Evolutionary conservation across 2,113 vertebrate genomes (phyloP), one percentile per base, ranked within the genome.

Genomic region (Corydoras maculifer): DNA sequence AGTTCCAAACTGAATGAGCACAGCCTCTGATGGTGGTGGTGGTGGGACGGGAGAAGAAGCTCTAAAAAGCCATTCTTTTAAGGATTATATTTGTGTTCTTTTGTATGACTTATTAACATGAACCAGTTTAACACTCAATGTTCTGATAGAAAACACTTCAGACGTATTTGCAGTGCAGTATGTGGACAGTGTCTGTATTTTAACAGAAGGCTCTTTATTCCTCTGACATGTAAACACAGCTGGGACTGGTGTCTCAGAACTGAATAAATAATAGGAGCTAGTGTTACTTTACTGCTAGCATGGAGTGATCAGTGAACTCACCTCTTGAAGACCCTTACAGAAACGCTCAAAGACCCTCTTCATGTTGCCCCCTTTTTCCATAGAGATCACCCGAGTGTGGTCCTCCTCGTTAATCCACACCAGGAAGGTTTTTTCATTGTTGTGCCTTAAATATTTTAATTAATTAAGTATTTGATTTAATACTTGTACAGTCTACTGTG

Each of bases 301-400:
- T 59, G 8, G 32, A 14, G 70, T 57, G 35, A 57, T 29, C 50
- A 49, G 58, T 61, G 71, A 70, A 54, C 48, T 58, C 68, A 89
- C 89, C 91, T 98, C 94, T 82, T 94, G 94, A 62, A 98, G 90
- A 50, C 96, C 96, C 50, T 72, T 88, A 78, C 95, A 98, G 90
- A 98, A 98, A 70, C 94, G 87, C 61, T 98, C 96, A 73, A 98
- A 98, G 65, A 98, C 96, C 3, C 91, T 91, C 85, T 93, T 97
- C 96, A 98, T 98, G 87, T 98, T 98, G 65, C 96, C 96, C 55
- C 89, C 89, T 69, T 90, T 90, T 82, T 90, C 89, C 89, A 90
- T 90, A 65, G 89, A 90, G 80, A 90, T 90, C 71, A 90, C 89
- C 63, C 89, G 81, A 77, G 88, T 89, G 81, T 90, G 89, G 73